Evolutionary conservation across 2,888 invertebrate species (phyloP).

Genomic region (Lamellibrachia columna): DNA sequence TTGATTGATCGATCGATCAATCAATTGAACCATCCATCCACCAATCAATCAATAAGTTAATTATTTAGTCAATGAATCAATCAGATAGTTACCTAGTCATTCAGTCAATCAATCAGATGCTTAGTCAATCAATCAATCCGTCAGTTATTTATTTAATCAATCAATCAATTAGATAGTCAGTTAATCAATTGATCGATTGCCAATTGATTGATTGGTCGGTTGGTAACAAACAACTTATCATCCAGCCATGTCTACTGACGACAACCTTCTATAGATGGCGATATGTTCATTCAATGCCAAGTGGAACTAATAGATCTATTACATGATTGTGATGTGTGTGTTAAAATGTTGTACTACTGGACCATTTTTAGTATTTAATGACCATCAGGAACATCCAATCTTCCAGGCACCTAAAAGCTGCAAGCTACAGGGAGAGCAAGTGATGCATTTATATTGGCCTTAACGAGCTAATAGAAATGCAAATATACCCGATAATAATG

Average conservation of each 20-base stretch:
- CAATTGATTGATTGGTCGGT: background rate
- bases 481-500: slow-evolving; percentile 8
- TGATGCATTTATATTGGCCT: slow-evolving; percentile 5
- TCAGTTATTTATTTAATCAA: too few relatives aligned
- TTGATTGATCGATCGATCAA: background rate
- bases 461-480: slow-evolving; percentile 12
- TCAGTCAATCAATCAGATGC: too few relatives aligned
- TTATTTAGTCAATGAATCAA: too few relatives aligned
- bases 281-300: background rate
- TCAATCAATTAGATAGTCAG: background rate
- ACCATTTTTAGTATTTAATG: slow-evolving; percentile 2
- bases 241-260: background rate
- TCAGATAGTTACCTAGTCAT: too few relatives aligned
- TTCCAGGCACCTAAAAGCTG: background rate
- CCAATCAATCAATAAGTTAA: too few relatives aligned
- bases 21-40: too few relatives aligned
- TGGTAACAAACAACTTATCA: background rate
- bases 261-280: background rate
- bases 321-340: background rate
- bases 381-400: background rate
- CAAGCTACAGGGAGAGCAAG: background rate
- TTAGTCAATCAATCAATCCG: too few relatives aligned
- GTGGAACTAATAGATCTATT: background rate
- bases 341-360: background rate
- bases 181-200: background rate